Conservation (phyloP, 1,140 invertebrate genomes). For the Neuroterus valhalla region DNA sequence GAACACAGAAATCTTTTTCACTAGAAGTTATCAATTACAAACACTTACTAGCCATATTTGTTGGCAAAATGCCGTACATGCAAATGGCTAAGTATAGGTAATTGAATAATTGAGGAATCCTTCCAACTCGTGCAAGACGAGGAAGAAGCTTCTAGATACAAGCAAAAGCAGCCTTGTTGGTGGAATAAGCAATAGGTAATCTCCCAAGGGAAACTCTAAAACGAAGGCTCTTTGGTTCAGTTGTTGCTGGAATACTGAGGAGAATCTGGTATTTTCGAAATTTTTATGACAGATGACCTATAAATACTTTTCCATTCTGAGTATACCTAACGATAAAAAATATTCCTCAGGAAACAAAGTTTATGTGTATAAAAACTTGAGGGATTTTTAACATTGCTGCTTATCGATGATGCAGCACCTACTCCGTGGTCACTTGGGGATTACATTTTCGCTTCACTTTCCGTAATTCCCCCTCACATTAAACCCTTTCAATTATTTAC, state of each 20-base stretch:
- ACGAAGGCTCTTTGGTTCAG: background rate
- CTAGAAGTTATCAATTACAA: no score
- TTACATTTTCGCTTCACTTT: conserved; percentile 14
- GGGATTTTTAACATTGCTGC: background rate
- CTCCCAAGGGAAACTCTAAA: conserved; percentile 1
- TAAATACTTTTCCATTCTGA: no score
- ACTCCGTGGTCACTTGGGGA: conserved; percentile 15
- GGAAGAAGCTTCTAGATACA: background rate
- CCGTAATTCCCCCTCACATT: conserved; percentile 41
- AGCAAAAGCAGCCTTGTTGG: conserved; percentile 13
- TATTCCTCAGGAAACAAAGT: background rate
- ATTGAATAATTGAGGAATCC: conserved; percentile 24
- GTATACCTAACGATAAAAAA: background rate
- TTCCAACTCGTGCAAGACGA: background rate
- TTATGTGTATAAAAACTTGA: background rate
- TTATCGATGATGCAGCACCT: background rate
- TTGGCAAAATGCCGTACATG: background rate
- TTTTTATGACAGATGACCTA: no score
- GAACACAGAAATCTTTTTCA: no score
- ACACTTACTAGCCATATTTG: background rate
- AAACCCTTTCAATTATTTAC: conserved; percentile 54
- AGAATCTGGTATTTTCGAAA: background rate
- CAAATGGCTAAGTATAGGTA: background rate
- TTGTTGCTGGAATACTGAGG: background rate
- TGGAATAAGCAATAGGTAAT: conserved; percentile 5